Conservation (phyloP, 1,140 invertebrate genomes). For the Polyergus mexicanus region DNA sequence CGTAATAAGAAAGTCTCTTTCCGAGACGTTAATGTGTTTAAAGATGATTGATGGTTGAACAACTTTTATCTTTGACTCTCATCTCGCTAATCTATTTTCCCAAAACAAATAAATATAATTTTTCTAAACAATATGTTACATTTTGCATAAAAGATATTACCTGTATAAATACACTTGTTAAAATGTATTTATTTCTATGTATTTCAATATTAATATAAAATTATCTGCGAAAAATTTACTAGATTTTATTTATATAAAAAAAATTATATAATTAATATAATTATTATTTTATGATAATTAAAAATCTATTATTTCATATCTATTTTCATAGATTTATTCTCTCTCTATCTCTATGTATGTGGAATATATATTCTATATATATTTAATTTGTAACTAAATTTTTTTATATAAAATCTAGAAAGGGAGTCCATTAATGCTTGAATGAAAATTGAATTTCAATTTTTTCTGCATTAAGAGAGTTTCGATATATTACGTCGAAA, state of each 20-base stretch:
- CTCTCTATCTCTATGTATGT: too few relatives aligned
- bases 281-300: too few relatives aligned
- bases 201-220: neutral
- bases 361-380: too few relatives aligned
- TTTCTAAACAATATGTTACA: neutral
- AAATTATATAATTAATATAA: too few relatives aligned
- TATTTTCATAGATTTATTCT: neutral
- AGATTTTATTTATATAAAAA: too few relatives aligned
- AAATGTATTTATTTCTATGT: neutral
- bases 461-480: neutral
- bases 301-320: neutral
- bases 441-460: constrained; percentile 3
- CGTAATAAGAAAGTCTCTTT: constrained; percentile 23
- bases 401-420: constrained; percentile 19
- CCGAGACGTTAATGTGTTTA: constrained; percentile 18
- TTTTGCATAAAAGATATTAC: neutral
- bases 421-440: neutral
- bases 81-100: neutral
- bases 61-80: neutral
- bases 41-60: constrained; percentile 27
- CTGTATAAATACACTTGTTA: neutral
- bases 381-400: constrained; percentile 14
- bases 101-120: neutral
- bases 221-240: neutral
- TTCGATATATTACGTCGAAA: constrained; percentile 5